Percentiles rank a stretch among this genome's conserved stretches.
These are phyloP conservation scores for Drosophila flavopinicola DNA, from an alignment of 2,888 invertebrate genomes.

Conservation along the genomic window DNA sequence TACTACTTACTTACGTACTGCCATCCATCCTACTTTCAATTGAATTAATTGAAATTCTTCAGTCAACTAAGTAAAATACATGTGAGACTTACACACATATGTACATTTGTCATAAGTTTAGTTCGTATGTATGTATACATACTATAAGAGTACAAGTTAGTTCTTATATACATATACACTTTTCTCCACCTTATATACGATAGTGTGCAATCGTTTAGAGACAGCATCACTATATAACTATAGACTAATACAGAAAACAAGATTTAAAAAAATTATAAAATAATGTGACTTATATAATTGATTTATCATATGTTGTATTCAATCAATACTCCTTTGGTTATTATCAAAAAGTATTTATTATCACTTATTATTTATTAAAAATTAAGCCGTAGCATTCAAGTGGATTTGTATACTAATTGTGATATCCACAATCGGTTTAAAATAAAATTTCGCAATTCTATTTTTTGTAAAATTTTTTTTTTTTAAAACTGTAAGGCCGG, in stretches of 20 bases:
- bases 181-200: background rate
- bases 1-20: conserved; percentile 41
- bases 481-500: too few relatives aligned
- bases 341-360: too few relatives aligned
- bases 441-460: too few relatives aligned
- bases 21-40: conserved; percentile 77
- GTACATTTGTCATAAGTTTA: conserved; percentile 33
- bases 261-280: background rate
- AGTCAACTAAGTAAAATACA: conserved; percentile 64
- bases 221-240: background rate
- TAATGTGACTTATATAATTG: background rate
- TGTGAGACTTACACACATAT: too few relatives aligned
- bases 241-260: too few relatives aligned
- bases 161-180: conserved; percentile 3
- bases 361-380: too few relatives aligned
- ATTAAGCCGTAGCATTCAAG: too few relatives aligned
- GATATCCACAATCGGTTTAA: too few relatives aligned
- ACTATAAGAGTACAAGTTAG: background rate
- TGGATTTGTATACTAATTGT: too few relatives aligned
- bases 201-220: background rate
- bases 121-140: conserved; percentile 7
- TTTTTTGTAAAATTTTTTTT: too few relatives aligned
- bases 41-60: conserved; percentile 83
- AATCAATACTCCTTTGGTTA: too few relatives aligned
- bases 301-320: too few relatives aligned